Evolutionary conservation across 2,797 vertebrate genomes (phyloP), one percentile per base, ranked within the genome.

Genomic region (Acanthis flammea): DNA sequence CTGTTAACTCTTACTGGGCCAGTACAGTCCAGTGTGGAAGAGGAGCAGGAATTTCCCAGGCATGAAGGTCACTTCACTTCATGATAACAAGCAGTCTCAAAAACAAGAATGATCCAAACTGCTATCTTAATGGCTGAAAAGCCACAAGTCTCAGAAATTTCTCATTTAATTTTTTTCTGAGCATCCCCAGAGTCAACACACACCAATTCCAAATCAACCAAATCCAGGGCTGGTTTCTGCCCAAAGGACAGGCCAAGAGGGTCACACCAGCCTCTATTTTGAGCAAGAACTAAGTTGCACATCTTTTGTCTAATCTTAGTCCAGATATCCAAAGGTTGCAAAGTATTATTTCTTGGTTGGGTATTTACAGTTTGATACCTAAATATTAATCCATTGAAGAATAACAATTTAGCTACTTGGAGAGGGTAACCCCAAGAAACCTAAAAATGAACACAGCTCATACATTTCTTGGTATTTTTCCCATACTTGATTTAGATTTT

Each of bases 351-450:
- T 90, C 25, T 55, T 70, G 22, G 42, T 70, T 72, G n/a, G 30
- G 14, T 92, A 75, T 95, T 96, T 92, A 75, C 41, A 70, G 15
- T 37, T 82, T 91, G 27, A 18, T 63, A 93, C 74, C 55, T 81
- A 81, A 94, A 95, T 48, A 53, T 23, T 65, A 89, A 81, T 17
- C 31, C 67, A 41, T 17, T 58, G 21, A 39, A 86, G 21, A 93
- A 33, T 6, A 95, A 37, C 23, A 78, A 31, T 73, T 54, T 31
- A 60, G 3, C 7, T 17, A 3, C 37, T 72, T 4, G 4, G 24
- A 51, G 24, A 68, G 3, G 4, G 12, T 50, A 80, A 67, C 16
- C 6, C 28, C 58, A 80, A 80, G 55, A 86, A 88, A 58, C 35
- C 7, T 6, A 41, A 18, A 84, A 87, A 62, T 54, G 22, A 72